phyloP scores from a whole-genome alignment of 2,797 vertebrate genomes.

The Merluccius polli region DNA sequence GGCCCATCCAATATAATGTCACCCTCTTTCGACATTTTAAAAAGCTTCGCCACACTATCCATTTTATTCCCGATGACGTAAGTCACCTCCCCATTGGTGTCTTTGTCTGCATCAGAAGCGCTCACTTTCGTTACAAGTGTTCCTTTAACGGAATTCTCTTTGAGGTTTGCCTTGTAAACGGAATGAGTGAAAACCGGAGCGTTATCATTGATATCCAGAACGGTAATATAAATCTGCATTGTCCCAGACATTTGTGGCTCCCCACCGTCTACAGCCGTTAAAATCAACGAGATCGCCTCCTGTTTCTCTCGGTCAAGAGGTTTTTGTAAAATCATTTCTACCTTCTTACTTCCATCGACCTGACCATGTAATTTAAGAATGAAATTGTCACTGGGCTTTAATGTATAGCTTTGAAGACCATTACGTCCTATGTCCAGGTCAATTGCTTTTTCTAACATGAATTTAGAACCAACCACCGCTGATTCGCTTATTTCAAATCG shows the following conservation, averaged over 20 bases:
- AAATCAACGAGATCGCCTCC: constrained; percentile 38
- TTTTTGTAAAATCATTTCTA: constrained; percentile 66
- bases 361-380: constrained; percentile 53
- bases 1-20: constrained; percentile 29
- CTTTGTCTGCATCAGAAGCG: constrained; percentile 65
- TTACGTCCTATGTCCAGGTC: constrained; percentile 64
- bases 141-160: constrained; percentile 51
- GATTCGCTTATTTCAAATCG: constrained; percentile 65
- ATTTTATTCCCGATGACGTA: constrained; percentile 53
- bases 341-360: constrained; percentile 46
- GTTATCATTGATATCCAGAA: constrained; percentile 66
- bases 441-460: constrained; percentile 58
- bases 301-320: constrained; percentile 63
- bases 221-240: constrained; percentile 56
- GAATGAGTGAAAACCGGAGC: constrained; percentile 61
- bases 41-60: constrained; percentile 30
- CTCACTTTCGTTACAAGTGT: constrained; percentile 51
- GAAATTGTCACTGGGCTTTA: constrained; percentile 62
- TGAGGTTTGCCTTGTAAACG: constrained; percentile 52
- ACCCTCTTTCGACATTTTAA: constrained; percentile 32
- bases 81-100: constrained; percentile 46
- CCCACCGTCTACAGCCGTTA: constrained; percentile 64
- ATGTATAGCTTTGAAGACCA: constrained; percentile 57
- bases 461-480: constrained; percentile 55
- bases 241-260: constrained; percentile 58